Evolutionary conservation across 2,113 vertebrate species (phyloP), one percentile per base, ranked within the genome.

Genomic region (Etia nguti): DNA sequence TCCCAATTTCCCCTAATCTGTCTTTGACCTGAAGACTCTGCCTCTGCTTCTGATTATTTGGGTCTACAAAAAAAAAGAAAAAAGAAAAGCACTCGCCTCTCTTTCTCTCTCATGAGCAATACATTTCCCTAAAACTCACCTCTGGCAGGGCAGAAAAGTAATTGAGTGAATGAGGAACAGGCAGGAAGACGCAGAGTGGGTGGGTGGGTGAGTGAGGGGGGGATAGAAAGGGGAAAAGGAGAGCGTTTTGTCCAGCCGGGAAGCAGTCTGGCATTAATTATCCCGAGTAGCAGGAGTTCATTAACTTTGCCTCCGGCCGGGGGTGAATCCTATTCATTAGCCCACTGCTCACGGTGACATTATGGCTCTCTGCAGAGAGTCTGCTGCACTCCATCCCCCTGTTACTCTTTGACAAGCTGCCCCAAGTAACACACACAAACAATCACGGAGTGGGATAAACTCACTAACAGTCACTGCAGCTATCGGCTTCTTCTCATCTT

Each of bases 261-360:
- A 68, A 89, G 82, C 90, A 92, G 93, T 48, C 91, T 89, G 90
- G 86, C 90, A 89, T 95, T 94, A 95, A 96, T 95, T 95, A 95
- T 95, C 90, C 91, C 55, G 10, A 77, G 88, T 93, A 89, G 92
- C 89, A 88, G 94, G 92, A 95, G 96, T 94, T 95, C 92, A 94
- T 96, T 94, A 94, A 92, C 88, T 95, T 91, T 77, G 92, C 92
- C 84, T 90, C 81, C 68, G 84, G 94, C 91, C 38, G 24, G 79
- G 84, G 90, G 86, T 84, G 92, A 83, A 89, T 93, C 92, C 94
- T 94, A 91, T 95, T 93, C 92, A 94, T 94, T 93, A 95, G 84
- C 48, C 84, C 90, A 55, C 89, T 85, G 85, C 90, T 88, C 79
- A 85, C 88, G 60, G 86, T 89, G 86, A 90, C 92, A 88, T 92